Conservation (phyloP, 2,113 vertebrate genomes). For the human region GRCh38 chr20:44039001-44039500, state of each 20-base stretch:
- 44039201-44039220: background rate
- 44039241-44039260: background rate
- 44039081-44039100: background rate
- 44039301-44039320: background rate
- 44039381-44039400: background rate
- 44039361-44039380: no score
- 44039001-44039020: background rate
- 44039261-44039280: background rate
- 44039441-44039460: background rate
- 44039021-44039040: background rate
- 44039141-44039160: background rate
- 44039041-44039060: background rate
- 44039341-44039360: fast-evolving
- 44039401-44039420: background rate
- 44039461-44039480: background rate
- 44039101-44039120: background rate
- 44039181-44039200: background rate
- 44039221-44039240: fast-evolving
- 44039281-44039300: background rate
- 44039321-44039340: background rate
- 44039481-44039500: background rate
- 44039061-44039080: background rate
- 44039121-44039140: background rate
- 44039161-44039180: no score
- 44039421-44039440: background rate